Conservation (phyloP, 37 sponge, comb jelly and placozoan genomes). For the Ianthella basta region DNA sequence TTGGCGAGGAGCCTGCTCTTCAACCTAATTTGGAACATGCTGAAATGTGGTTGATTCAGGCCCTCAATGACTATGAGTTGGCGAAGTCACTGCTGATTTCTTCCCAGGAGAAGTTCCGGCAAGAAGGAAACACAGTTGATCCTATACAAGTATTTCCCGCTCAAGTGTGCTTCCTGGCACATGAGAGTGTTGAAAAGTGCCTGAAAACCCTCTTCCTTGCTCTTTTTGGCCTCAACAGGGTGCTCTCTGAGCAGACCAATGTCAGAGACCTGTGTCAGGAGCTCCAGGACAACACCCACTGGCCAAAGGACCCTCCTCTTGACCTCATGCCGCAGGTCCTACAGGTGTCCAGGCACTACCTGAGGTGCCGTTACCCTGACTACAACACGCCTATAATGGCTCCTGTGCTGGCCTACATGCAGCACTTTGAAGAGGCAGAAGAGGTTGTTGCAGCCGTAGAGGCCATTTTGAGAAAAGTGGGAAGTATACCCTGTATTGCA, state of each 20-base stretch:
- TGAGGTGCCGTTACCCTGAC: conserved; percentile 59
- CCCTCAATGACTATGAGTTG: conserved; percentile 8
- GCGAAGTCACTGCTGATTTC: not conserved
- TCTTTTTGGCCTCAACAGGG: conserved; percentile 25
- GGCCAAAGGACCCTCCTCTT: not conserved
- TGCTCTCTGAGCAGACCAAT: conserved; percentile 27
- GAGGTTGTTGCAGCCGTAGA: conserved; percentile 8
- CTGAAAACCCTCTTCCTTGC: conserved; percentile 63
- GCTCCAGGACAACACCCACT: conserved; percentile 19
- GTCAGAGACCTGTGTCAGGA: conserved; percentile 33
- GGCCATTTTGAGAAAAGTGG: not conserved
- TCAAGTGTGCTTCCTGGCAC: conserved; percentile 71
- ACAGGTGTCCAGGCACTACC: conserved; percentile 42
- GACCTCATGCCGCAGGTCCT: conserved; percentile 33
- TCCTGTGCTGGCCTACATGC: not conserved
- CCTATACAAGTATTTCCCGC: conserved; percentile 47
- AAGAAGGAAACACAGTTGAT: too few species aligned
- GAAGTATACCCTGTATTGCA: not conserved
- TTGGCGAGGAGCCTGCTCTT: conserved; percentile 1
- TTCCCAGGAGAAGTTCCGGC: not conserved
- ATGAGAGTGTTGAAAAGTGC: conserved; percentile 72
- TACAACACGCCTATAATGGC: conserved; percentile 25
- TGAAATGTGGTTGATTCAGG: conserved; percentile 16
- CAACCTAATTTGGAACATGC: conserved; percentile 13
- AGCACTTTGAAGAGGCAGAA: conserved; percentile 12